A percentile compares a stretch with the other conserved stretches of the same genome.
Conservation (phyloP, 2,797 vertebrate species). For the Chelmon rostratus region DNA sequence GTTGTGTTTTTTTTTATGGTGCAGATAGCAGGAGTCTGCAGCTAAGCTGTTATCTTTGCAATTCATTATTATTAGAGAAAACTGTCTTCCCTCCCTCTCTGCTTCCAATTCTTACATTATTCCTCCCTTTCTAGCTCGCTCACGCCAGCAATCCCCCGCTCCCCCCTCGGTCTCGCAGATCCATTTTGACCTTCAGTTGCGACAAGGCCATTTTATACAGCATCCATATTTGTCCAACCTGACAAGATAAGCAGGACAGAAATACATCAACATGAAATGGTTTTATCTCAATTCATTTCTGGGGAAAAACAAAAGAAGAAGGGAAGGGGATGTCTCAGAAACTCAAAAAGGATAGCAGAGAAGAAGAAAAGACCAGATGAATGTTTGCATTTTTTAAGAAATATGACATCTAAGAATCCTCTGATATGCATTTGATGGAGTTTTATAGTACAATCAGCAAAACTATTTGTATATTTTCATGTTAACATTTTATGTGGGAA, state of each 20-base stretch:
- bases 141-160: constrained; percentile 13
- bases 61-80: constrained; percentile 74
- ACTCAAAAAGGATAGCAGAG: constrained; percentile 17
- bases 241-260: constrained; percentile 72
- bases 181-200: constrained; percentile 79
- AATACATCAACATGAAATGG: constrained; percentile 71
- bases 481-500: neutral
- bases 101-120: constrained; percentile 40
- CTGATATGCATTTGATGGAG: constrained; percentile 6
- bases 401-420: constrained; percentile 3
- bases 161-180: constrained; percentile 55
- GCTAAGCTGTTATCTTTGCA: constrained; percentile 65
- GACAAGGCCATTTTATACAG: constrained; percentile 70
- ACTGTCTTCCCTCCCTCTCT: constrained; percentile 41
- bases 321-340: neutral
- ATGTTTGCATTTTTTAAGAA: constrained; percentile 25
- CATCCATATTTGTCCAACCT: constrained; percentile 75
- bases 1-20: constrained; percentile 41
- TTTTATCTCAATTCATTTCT: constrained; percentile 72
- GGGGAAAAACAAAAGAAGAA: constrained; percentile 2
- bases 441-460: neutral
- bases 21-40: constrained; percentile 59
- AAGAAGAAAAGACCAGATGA: neutral
- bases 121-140: neutral
- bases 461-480: constrained; percentile 2